A percentile compares a stretch with the other conserved stretches of the same genome.
These are phyloP conservation scores for Anguilla pacifica DNA, from an alignment of 2,797 vertebrate species.

Conservation along the genomic window DNA sequence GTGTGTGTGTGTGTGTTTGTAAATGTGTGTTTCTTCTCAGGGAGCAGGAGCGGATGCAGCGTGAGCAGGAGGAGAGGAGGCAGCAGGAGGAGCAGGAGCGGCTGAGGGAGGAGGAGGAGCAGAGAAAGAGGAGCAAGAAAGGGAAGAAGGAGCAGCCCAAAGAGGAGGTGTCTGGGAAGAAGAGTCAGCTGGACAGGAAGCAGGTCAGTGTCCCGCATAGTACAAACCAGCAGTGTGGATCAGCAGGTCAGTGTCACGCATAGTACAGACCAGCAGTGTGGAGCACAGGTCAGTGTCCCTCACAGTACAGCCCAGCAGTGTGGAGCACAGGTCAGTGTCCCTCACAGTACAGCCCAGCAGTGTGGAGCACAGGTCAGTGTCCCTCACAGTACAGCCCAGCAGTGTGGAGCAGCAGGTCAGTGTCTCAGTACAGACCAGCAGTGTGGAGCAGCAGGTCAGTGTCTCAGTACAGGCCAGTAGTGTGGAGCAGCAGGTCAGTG, in stretches of 20 bases:
- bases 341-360: not conserved
- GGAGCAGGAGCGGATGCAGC: constrained; percentile 60
- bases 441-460: too few relatives aligned
- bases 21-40: constrained; percentile 53
- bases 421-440: not conserved
- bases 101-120: constrained; percentile 71
- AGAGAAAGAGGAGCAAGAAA: constrained; percentile 68
- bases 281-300: too few relatives aligned
- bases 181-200: constrained; percentile 55
- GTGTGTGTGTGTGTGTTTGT: not conserved
- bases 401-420: constrained; percentile 62
- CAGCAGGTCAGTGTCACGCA: too few relatives aligned
- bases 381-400: not conserved
- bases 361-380: constrained; percentile 61
- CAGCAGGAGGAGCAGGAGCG: constrained; percentile 67
- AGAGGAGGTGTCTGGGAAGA: constrained; percentile 64
- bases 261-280: too few relatives aligned
- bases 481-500: too few relatives aligned
- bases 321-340: constrained; percentile 61
- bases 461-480: too few relatives aligned
- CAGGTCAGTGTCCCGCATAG: constrained; percentile 63
- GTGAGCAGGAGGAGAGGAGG: constrained; percentile 68
- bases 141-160: constrained; percentile 64
- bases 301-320: constrained; percentile 19
- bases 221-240: not conserved